These are phyloP conservation scores for Pelagia noctiluca DNA, from an alignment of 30 jellyfish, hydroid and myxozoan genomes.

Conservation along the genomic window DNA sequence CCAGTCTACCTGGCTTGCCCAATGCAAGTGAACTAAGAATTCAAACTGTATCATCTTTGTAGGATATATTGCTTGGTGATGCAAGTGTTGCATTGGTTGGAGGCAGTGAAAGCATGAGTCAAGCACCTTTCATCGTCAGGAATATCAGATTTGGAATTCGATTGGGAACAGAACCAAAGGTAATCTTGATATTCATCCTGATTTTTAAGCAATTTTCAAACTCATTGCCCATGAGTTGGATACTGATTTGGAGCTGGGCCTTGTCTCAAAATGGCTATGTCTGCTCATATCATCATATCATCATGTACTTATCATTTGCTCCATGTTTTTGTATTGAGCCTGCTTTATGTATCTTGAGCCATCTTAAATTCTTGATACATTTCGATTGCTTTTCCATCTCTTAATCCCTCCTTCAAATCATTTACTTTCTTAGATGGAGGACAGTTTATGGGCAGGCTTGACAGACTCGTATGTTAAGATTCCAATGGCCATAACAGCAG, in stretches of 20 bases:
- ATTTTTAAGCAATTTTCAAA: background rate
- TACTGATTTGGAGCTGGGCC: too few species aligned
- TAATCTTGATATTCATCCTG: conserved; percentile 13
- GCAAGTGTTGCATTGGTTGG: conserved; percentile 95
- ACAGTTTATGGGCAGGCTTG: conserved; percentile 93
- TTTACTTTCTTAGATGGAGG: conserved; percentile 72
- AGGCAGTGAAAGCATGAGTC: conserved; percentile 98
- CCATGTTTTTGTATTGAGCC: too few species aligned
- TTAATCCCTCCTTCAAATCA: too few species aligned
- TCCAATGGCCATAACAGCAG: conserved; percentile 98
- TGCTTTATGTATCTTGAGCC: too few species aligned
- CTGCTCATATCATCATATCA: too few species aligned
- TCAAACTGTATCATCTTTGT: background rate
- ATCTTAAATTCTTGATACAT: too few species aligned
- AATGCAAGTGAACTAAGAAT: background rate
- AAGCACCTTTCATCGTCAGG: conserved; percentile 90
- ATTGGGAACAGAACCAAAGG: conserved; percentile 85
- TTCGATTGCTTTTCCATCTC: too few species aligned
- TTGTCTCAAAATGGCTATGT: too few species aligned
- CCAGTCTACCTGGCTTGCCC: too few species aligned
- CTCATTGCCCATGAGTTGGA: background rate
- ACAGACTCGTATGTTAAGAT: conserved; percentile 76
- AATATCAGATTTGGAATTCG: conserved; percentile 82
- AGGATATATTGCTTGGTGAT: conserved; percentile 94
- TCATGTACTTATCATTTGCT: too few species aligned